Evolutionary conservation across 2,797 vertebrate species (phyloP).

Genomic region (Sebastes kiyomatsui): DNA sequence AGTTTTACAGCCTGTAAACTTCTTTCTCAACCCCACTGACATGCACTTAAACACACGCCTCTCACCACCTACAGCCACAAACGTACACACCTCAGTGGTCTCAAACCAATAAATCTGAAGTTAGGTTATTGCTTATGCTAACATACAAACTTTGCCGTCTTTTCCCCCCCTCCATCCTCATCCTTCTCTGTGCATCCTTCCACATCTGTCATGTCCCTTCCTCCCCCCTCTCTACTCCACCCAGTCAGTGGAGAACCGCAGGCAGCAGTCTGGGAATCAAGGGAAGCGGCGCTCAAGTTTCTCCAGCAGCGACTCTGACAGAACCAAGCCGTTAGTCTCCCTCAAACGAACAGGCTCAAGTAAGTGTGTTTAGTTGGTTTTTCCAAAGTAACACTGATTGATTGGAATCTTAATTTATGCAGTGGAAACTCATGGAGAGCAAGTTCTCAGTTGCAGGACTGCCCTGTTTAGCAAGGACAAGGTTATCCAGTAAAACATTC

Average conservation of each 20-base stretch:
- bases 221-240: conserved; percentile 21
- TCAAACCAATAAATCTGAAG: conserved; percentile 30
- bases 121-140: not conserved
- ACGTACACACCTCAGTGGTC: conserved; percentile 31
- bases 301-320: conserved; percentile 89
- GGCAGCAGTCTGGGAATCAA: conserved; percentile 79
- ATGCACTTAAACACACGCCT: conserved; percentile 38
- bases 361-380: conserved; percentile 66
- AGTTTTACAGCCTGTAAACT: conserved; percentile 68
- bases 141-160: conserved; percentile 1
- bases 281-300: conserved; percentile 91
- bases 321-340: conserved; percentile 85
- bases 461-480: not conserved
- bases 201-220: conserved; percentile 20
- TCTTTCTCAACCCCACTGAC: conserved; percentile 51
- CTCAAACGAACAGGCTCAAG: conserved; percentile 92
- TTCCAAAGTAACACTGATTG: not conserved
- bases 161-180: not conserved
- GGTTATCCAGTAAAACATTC: not conserved
- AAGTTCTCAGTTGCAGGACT: not conserved
- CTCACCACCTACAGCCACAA: conserved; percentile 39
- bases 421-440: not conserved
- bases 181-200: conserved; percentile 25
- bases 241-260: conserved; percentile 77
- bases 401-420: not conserved